Base-by-base conservation (phyloP, 2,113 vertebrate species). In the Halcyon malimbica region DNA sequence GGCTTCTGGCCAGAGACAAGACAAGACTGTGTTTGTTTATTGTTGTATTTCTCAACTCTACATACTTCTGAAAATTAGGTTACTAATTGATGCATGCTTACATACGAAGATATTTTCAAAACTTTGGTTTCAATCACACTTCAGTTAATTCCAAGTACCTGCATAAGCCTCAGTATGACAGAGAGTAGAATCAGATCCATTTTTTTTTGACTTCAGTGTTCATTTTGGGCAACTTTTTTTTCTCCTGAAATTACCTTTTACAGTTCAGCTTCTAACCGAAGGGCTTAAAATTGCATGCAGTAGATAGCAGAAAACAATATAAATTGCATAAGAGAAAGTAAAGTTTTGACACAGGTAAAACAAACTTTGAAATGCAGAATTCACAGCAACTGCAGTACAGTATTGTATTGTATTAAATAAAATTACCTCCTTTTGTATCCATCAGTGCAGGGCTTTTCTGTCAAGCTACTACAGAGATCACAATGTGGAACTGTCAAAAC, bases 401-500 rank as follows among this genome's bases (percentile, higher is more conserved):
- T 37, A 48, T 83, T 93, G 71, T 67, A 64, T 33, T 80, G 71
- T 67, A 64, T 33, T 80, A 70, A 86, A 80, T 71, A 69, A 95
- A 86, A 90, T 8, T 74, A 25, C 53, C 21, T 93, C 13, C 44
- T 95, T 94, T 94, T 97, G 48, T 95, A 48, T 91, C 62, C 85
- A 76, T 73, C 97, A 99, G 99, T 99, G 99, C 84, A 98, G 99
- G 87, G 98, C 97, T 71, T 99, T 99, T 96, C 99, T 99, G 80
- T 99, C 99, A 70, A 98, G 96, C 96, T 99, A 99, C 98, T 99
- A 99, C 97, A 98, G 98, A 93, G 99, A 99, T 93, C 99, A 99
- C 98, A 99, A 99, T 29, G 98, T 99, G 96, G 99, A 99, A 96
- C 98, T 99, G 88, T 99, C 99, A 62, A 99, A 99, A 98, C 98